Percentiles rank a stretch among this genome's conserved stretches.
Conservation (phyloP, 2,113 vertebrate species). For the Trematomus loennbergii region DNA sequence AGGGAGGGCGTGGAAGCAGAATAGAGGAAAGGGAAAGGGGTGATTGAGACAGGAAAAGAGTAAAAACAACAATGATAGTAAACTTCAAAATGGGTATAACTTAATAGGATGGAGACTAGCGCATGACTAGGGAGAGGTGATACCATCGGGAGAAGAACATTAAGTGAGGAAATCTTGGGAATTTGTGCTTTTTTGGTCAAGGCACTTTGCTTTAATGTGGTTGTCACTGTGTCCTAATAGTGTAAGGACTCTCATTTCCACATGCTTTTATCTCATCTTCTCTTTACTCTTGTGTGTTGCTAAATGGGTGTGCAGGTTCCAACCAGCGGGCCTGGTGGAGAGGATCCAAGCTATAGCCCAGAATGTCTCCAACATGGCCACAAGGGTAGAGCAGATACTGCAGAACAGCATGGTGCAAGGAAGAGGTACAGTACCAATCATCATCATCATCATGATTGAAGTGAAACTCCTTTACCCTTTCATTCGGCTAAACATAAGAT, state of each 20-base stretch:
- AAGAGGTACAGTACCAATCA: slow-evolving; percentile 82
- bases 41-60: background rate
- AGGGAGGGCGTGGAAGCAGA: background rate
- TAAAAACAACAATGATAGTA: slow-evolving; percentile 3
- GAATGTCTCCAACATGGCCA: slow-evolving; percentile 95
- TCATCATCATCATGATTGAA: background rate
- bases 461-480: background rate
- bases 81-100: background rate
- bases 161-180: background rate
- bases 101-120: background rate
- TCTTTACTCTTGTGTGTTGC: slow-evolving; percentile 7
- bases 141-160: background rate
- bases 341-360: slow-evolving; percentile 97
- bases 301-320: slow-evolving; percentile 82
- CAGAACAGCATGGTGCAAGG: slow-evolving; percentile 89
- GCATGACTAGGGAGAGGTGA: background rate
- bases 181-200: background rate
- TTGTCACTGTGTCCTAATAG: background rate
- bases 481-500: background rate
- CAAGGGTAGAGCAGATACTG: slow-evolving; percentile 95
- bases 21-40: slow-evolving; percentile 1
- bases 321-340: slow-evolving; percentile 90
- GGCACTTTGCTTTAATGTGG: background rate
- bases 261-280: background rate
- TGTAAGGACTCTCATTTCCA: background rate